Evolutionary conservation across 2,888 invertebrate species (phyloP).

Genomic region (Odontothrips loti): DNA sequence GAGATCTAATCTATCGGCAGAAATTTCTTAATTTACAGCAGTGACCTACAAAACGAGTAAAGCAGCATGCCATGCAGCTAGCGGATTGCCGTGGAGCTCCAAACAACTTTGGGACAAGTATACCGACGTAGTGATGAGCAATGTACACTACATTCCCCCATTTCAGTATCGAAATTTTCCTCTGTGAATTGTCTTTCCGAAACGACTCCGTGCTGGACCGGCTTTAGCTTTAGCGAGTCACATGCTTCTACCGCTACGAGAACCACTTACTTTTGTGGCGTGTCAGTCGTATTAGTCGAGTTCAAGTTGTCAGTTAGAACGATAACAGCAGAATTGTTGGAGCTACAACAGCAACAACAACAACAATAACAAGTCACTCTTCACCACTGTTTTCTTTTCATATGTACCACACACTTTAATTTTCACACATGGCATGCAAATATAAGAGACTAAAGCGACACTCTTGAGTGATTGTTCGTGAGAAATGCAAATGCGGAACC

Average conservation of each 20-base stretch:
- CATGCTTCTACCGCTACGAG: slow-evolving; percentile 17
- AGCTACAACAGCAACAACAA: slow-evolving; percentile 26
- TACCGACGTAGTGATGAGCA: too few relatives aligned
- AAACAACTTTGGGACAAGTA: neutral
- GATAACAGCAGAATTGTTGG: slow-evolving; percentile 24
- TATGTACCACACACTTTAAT: neutral
- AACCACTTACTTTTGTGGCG: slow-evolving; percentile 24
- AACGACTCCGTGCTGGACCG: too few relatives aligned
- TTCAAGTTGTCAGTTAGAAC: slow-evolving; percentile 14
- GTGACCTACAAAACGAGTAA: neutral
- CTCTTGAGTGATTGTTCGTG: too few relatives aligned
- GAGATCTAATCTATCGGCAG: too few relatives aligned
- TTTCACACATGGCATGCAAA: neutral
- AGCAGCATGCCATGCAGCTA: neutral
- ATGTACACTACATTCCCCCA: too few relatives aligned
- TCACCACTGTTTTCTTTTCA: neutral
- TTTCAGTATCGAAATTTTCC: neutral
- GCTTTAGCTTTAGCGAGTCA: neutral
- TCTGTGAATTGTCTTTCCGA: too few relatives aligned
- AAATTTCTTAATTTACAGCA: too few relatives aligned
- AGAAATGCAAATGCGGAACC: too few relatives aligned
- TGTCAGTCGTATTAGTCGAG: slow-evolving; percentile 15
- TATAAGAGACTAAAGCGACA: too few relatives aligned
- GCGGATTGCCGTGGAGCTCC: neutral
- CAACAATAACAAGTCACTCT: slow-evolving; percentile 8